phyloP scores from a whole-genome alignment of 2,888 invertebrate genomes.

The Meiosimyza platycephala region DNA sequence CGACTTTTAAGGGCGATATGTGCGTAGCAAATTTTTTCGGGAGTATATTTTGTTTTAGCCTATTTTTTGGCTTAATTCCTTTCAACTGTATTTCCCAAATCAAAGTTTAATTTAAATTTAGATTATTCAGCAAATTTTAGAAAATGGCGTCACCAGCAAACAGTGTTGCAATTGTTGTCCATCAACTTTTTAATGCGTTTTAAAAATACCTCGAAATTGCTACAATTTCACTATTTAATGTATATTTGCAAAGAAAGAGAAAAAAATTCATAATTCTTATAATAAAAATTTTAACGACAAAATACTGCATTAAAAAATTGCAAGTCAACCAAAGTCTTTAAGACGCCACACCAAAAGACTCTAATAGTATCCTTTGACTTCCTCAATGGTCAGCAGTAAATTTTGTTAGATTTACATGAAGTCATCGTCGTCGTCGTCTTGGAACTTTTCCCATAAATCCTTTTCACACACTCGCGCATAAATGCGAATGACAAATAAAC shows the following conservation, averaged over 20 bases:
- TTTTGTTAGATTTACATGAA: constrained; percentile 17
- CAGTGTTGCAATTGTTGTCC: constrained; percentile 3
- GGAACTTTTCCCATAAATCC: constrained; percentile 23
- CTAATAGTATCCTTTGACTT: background rate
- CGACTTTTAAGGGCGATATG: no score
- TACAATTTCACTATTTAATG: constrained; percentile 21
- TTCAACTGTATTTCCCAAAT: no score
- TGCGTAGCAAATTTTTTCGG: no score
- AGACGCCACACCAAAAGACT: background rate
- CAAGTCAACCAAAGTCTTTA: background rate
- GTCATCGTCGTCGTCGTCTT: background rate
- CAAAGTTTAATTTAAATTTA: no score
- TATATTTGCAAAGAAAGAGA: background rate
- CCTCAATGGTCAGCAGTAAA: constrained; percentile 7
- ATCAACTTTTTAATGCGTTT: constrained; percentile 26
- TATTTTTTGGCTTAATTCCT: no score
- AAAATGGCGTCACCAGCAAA: background rate
- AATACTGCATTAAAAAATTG: constrained; percentile 12
- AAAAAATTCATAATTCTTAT: constrained; percentile 21
- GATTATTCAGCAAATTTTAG: background rate
- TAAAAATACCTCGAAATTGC: constrained; percentile 8
- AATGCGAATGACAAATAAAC: constrained; percentile 20
- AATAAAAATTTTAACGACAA: constrained; percentile 6
- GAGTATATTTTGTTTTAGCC: no score
- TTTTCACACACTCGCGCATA: constrained; percentile 15